Evolutionary conservation across 1,140 invertebrate genomes (phyloP).

Genomic region (Leptopilina boulardi): DNA sequence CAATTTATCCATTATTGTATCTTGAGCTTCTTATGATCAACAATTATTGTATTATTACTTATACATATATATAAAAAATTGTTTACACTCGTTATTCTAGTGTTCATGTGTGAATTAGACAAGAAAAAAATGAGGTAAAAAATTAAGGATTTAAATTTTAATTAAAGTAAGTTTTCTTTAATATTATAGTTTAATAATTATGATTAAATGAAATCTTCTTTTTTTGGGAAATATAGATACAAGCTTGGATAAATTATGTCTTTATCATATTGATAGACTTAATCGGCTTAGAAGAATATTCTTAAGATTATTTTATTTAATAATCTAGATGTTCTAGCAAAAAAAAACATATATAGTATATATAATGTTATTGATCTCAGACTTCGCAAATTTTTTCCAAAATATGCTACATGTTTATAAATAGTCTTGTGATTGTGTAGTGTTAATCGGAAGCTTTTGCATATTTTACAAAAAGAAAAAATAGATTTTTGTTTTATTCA

Average conservation of each 20-base stretch:
- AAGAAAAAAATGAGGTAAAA: no score
- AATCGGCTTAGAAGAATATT: not conserved
- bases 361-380: slow-evolving; percentile 27
- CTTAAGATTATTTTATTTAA: slow-evolving; percentile 4
- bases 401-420: slow-evolving; percentile 10
- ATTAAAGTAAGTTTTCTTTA: no score
- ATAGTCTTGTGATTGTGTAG: slow-evolving; percentile 11
- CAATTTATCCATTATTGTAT: slow-evolving; percentile 64
- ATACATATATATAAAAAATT: not conserved
- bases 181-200: no score
- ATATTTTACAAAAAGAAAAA: not conserved
- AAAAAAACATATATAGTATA: no score
- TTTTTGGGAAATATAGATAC: not conserved
- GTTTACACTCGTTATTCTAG: no score
- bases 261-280: slow-evolving; percentile 32
- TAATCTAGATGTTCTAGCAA: slow-evolving; percentile 18
- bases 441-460: not conserved
- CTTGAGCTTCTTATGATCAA: slow-evolving; percentile 52
- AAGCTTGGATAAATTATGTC: slow-evolving; percentile 19
- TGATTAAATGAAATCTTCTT: no score
- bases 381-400: slow-evolving; percentile 5
- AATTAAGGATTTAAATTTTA: no score
- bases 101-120: no score
- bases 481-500: not conserved
- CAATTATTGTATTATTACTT: slow-evolving; percentile 50